These are phyloP conservation scores for Polyboroides typus DNA, from an alignment of 2,797 vertebrate species.

Conservation along the genomic window DNA sequence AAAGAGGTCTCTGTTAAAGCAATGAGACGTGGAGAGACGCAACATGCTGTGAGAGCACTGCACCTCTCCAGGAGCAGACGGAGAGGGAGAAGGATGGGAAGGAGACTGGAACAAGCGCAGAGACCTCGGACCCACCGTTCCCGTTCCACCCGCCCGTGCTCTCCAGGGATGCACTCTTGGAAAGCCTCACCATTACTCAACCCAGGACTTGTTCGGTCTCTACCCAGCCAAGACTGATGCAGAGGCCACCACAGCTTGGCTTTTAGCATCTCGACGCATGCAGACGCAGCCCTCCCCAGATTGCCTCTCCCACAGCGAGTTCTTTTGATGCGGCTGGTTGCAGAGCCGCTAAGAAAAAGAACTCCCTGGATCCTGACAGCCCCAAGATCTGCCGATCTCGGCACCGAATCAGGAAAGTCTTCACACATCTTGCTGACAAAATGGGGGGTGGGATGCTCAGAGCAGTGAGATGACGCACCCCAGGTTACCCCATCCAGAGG, in stretches of 20 bases:
- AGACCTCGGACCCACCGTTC: background rate
- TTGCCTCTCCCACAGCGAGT: background rate
- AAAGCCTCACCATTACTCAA: background rate
- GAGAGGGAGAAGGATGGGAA: background rate
- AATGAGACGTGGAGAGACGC: background rate
- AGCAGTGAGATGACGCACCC: background rate
- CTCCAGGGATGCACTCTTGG: background rate
- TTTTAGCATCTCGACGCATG: background rate
- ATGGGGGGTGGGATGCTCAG: background rate
- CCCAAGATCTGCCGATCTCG: background rate
- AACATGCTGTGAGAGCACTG: background rate
- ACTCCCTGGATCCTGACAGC: background rate
- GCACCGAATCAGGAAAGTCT: background rate
- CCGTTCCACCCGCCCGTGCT: accelerated
- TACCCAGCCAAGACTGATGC: background rate
- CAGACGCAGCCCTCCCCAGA: background rate
- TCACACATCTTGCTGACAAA: background rate
- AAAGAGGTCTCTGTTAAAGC: background rate
- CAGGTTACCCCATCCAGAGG: background rate
- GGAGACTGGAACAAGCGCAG: background rate
- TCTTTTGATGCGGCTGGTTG: background rate
- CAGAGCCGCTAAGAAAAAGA: background rate
- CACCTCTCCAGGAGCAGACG: background rate
- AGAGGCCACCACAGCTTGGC: background rate
- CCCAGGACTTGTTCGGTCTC: background rate